These are phyloP conservation scores for Ctenosaura bakeri DNA, from an alignment of 2,797 vertebrate species.

Conservation along the genomic window DNA sequence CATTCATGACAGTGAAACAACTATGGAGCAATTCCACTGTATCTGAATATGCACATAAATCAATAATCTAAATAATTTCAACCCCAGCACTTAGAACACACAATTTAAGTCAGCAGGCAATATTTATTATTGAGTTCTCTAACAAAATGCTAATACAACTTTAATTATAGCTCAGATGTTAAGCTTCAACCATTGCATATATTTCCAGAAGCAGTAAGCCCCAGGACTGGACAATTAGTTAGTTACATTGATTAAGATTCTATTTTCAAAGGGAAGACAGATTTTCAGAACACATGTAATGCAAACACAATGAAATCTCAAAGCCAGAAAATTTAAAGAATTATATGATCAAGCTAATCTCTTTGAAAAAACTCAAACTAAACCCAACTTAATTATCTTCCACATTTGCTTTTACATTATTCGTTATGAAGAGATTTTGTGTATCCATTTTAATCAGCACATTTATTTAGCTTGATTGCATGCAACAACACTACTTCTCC, in stretches of 20 bases:
- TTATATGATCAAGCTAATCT: conserved; percentile 26
- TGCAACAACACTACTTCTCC: conserved; percentile 57
- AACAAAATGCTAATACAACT: not conserved
- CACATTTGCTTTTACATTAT: conserved; percentile 53
- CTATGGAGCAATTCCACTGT: not conserved
- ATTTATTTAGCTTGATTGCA: conserved; percentile 60
- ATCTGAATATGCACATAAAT: not conserved
- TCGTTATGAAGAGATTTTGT: conserved; percentile 59
- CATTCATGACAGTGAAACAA: not conserved
- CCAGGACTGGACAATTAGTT: conserved; percentile 15
- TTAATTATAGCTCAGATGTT: conserved; percentile 26
- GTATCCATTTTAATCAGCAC: conserved; percentile 68
- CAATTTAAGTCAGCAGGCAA: conserved; percentile 1
- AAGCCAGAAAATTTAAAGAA: conserved; percentile 49
- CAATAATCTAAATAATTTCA: conserved; percentile 29
- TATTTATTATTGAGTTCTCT: conserved; percentile 36
- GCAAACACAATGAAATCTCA: conserved; percentile 38
- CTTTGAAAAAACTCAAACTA: conserved; percentile 42
- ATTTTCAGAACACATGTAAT: not conserved
- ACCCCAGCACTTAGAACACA: not conserved
- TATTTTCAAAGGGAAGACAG: conserved; percentile 10
- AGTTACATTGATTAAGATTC: conserved; percentile 21
- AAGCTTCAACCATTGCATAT: conserved; percentile 2
- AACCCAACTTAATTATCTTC: conserved; percentile 53
- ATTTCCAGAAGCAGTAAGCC: not conserved